Evolutionary conservation across 2,113 vertebrate species (phyloP).

Genomic region (Mesembrinibis cayennensis): DNA sequence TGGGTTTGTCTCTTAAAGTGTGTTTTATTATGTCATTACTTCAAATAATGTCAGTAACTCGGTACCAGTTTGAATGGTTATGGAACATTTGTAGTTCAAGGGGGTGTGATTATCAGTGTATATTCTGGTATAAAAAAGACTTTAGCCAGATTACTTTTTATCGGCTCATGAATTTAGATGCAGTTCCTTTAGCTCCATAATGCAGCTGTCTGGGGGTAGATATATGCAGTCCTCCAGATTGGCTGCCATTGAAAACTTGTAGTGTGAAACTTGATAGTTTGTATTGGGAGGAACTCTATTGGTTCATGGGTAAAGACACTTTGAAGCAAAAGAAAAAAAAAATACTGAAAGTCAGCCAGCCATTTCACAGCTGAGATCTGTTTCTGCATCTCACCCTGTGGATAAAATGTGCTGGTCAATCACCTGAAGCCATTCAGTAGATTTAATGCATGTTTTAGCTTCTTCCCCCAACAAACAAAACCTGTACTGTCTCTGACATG

Average conservation of each 20-base stretch:
- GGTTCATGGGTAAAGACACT: conserved; percentile 31
- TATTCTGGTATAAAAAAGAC: conserved; percentile 74
- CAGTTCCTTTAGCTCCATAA: conserved; percentile 74
- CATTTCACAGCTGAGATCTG: background rate
- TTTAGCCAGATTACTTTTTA: conserved; percentile 81
- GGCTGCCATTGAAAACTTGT: conserved; percentile 67
- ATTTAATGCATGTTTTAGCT: conserved; percentile 14
- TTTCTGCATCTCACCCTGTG: background rate
- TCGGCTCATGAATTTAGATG: conserved; percentile 82
- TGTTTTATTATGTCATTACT: conserved; percentile 79
- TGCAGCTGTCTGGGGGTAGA: conserved; percentile 72
- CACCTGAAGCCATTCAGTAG: background rate
- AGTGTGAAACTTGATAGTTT: conserved; percentile 61
- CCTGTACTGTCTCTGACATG: background rate
- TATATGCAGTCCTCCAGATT: conserved; percentile 71
- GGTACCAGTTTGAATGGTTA: conserved; percentile 74
- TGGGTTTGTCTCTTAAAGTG: conserved; percentile 74
- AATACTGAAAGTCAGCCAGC: background rate
- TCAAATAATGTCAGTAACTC: conserved; percentile 77
- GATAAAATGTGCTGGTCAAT: conserved; percentile 11
- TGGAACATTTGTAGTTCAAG: conserved; percentile 81
- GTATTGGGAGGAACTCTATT: background rate
- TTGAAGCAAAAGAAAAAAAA: background rate
- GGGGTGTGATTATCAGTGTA: conserved; percentile 76
- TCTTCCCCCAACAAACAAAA: conserved; percentile 16